phyloP scores from a whole-genome alignment of 2,888 invertebrate species.

The Liposcelis brunnea region DNA sequence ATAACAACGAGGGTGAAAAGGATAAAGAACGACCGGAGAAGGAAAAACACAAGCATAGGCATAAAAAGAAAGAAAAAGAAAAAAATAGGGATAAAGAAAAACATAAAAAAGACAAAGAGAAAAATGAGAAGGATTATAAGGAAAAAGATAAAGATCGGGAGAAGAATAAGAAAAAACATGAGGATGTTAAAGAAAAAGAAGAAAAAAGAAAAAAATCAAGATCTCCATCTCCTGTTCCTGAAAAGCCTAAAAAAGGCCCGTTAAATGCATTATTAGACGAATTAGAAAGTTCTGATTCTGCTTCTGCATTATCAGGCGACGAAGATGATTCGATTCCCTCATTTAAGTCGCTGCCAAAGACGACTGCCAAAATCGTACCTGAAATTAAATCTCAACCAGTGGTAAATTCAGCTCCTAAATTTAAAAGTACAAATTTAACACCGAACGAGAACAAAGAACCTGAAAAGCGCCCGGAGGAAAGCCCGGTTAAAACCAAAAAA shows the following conservation, averaged over 20 bases:
- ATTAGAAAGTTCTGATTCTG: conserved; percentile 11
- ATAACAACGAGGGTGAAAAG: conserved; percentile 14
- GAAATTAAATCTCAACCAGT: too few relatives aligned
- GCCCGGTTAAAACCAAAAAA: conserved; percentile 13
- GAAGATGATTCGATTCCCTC: conserved; percentile 14
- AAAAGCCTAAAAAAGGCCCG: conserved; percentile 14
- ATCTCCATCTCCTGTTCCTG: conserved; percentile 4
- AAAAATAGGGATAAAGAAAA: conserved; percentile 26
- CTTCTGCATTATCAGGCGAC: conserved; percentile 15
- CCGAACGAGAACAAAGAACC: conserved; percentile 17
- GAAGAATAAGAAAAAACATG: conserved; percentile 13
- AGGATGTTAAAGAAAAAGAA: conserved; percentile 12
- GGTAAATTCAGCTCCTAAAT: conserved; percentile 12
- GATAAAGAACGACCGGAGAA: conserved; percentile 16
- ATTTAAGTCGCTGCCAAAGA: conserved; percentile 1
- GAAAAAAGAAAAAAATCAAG: conserved; percentile 11
- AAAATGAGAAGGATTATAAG: conserved; percentile 12
- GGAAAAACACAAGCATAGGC: conserved; percentile 22
- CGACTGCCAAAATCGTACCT: conserved; percentile 6
- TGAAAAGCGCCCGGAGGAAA: conserved; percentile 14
- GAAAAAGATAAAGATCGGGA: not conserved
- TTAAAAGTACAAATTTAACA: conserved; percentile 13
- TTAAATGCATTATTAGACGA: conserved; percentile 15
- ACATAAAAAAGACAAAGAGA: conserved; percentile 14
- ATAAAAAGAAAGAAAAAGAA: conserved; percentile 24